Evolutionary conservation across 2,888 invertebrate genomes (phyloP), one percentile per base, ranked within the genome.

Genomic region (Clunio marinus): DNA sequence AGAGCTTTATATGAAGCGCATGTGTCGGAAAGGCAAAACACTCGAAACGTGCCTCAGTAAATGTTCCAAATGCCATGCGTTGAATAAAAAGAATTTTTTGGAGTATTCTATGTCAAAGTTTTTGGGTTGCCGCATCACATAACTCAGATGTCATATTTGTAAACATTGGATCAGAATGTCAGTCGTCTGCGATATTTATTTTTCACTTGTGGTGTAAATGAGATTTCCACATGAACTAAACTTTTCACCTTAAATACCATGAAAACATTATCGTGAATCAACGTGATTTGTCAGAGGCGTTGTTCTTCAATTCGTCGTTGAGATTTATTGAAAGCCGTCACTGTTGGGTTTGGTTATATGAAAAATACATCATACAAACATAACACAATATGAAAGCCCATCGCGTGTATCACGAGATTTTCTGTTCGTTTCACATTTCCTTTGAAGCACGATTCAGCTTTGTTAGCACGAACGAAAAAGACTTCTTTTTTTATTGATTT

Each of bases 351-450:
- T 51, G 51, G n/a, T 51, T 51, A 51, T n/a, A n/a, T 51, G 51
- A 51, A 51, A 51, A 2, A 13, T 51, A 7, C 22, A 51, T 51
- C 51, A 51, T 51, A 51, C 51, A 51, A 51, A 51, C 51, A 51
- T 51, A n/a, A n/a, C n/a, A n/a, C n/a, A n/a, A n/a, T 32, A 8
- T 32, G 20, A 51, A 51, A 4, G 17, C 24, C 5, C 8, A 46
- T 65, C 46, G 63, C 63, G 63, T 65, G 63, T 35, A 46, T 22
- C 63, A 65, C 63, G 63, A 65, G 63, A 65, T 41, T 62, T 41
- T 41, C 3, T 51, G 51, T 22, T 17, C n/a, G n/a, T 51, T 41
- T 41, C 41, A 41, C 41, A 41, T n/a, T n/a, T n/a, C n/a, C n/a
- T n/a, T n/a, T 22, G 51, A 51, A 51, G 22, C 17, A 13, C 51